Evolutionary conservation across 1,140 invertebrate species (phyloP).

Genomic region (Drosophila baimaii): DNA sequence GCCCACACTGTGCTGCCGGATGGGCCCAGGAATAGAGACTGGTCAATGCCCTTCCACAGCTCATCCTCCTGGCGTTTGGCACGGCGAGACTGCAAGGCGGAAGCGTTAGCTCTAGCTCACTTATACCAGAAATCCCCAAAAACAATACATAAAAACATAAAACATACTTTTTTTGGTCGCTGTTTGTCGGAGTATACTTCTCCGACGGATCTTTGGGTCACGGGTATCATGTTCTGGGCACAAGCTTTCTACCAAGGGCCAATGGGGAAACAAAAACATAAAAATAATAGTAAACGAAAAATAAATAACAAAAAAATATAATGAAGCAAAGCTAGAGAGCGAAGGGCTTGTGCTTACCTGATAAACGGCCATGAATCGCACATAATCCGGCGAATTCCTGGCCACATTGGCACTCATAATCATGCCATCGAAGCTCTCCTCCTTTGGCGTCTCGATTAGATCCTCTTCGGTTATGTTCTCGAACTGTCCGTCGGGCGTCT

Average conservation of each 20-base stretch:
- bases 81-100: conserved; percentile 59
- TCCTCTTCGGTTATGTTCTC: conserved; percentile 57
- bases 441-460: conserved; percentile 21
- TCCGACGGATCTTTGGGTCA: conserved; percentile 31
- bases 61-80: conserved; percentile 79
- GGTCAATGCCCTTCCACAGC: conserved; percentile 82
- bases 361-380: conserved; percentile 80
- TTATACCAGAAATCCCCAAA: not conserved
- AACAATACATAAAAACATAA: conserved; percentile 8
- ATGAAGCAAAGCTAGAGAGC: not conserved
- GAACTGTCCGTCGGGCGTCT: conserved; percentile 46
- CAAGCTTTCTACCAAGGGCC: conserved; percentile 73
- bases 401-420: conserved; percentile 75
- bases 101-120: not conserved
- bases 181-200: not conserved
- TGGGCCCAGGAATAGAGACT: conserved; percentile 77
- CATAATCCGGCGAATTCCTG: conserved; percentile 71
- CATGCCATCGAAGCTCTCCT: conserved; percentile 69
- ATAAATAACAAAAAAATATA: conserved; percentile 23
- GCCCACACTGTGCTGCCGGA: conserved; percentile 87
- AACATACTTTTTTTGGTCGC: conserved; percentile 68
- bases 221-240: conserved; percentile 67
- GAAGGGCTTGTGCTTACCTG: conserved; percentile 60
- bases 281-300: conserved; percentile 41
- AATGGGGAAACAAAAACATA: conserved; percentile 45